phyloP scores from a whole-genome alignment of 1,140 invertebrate species.

The Pemphigus obesinymphae region DNA sequence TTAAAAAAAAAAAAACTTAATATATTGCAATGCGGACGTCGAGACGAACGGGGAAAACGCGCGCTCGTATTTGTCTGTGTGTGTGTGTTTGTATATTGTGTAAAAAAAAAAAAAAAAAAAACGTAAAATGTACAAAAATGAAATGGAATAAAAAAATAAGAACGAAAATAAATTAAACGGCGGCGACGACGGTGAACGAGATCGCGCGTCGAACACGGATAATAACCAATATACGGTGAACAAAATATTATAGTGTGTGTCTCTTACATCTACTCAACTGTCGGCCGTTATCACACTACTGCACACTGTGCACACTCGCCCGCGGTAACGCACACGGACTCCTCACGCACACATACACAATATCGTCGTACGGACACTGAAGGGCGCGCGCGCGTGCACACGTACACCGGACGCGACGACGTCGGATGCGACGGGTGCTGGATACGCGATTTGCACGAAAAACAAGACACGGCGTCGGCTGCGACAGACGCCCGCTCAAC shows the following conservation, averaged over 20 bases:
- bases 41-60: no score
- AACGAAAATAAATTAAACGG: neutral
- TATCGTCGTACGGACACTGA: neutral
- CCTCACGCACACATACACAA: neutral
- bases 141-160: neutral
- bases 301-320: neutral
- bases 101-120: no score
- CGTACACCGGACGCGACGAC: neutral
- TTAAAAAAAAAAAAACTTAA: no score
- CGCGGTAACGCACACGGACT: no score
- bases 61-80: no score
- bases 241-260: conserved; percentile 5
- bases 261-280: no score
- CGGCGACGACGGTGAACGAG: neutral
- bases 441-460: neutral
- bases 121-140: neutral
- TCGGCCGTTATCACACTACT: conserved; percentile 17
- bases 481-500: neutral
- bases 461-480: neutral
- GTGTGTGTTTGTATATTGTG: no score
- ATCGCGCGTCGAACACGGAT: conserved; percentile 1
- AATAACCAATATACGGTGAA: no score
- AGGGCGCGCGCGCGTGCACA: neutral
- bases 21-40: no score
- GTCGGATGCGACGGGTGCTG: neutral